Base-by-base conservation (phyloP, 1,140 invertebrate genomes). In the Drosophila sp. region DNA sequence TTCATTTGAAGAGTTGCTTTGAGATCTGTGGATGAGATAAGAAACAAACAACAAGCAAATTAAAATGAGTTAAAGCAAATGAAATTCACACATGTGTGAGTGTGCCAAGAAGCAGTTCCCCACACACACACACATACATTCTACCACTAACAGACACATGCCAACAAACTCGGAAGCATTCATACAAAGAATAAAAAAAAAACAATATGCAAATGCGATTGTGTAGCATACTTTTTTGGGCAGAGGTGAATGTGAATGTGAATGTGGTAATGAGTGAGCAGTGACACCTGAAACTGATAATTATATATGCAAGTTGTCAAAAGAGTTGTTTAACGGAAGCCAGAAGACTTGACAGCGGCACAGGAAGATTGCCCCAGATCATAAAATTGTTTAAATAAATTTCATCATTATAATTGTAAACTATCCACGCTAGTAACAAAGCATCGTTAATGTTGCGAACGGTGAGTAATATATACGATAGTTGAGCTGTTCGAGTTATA, bases 51-150 rank as follows among this genome's bases (percentile, higher is more conserved):
- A 59, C 61, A 74, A 65, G 78, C 73, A 78, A 80, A 86, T 86
- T 86, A 81, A 86, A 87, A 72, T 77, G 69, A 71, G 70, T 80
- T 84, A 77, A 86, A 77, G 41, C 58, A 61, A 86, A 83, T 63
- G 72, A 53, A 41, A 34, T 40, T 38, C 27, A 40, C 34, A 64
- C 40, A 38, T 40, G 56, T 48, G 43, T 8, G 46, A 6, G 13
- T 41, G 40, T 29, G 27, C 7, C 4, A 29, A 29, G 27, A 7
- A 29, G 27, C 27, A 29, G 7, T 6, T 29, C 13, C 29, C 16
- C 16, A 57, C 21, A 46, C 40, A 16, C 41, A 25, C 18, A 36
- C 53, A 43, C 25, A 18, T 7, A 3, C 40, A 45, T 0, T 34
- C 0, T 8, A 4, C 5, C 27, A 50, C 21, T 14, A 4, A 40